Evolutionary conservation across 2,113 vertebrate genomes (phyloP).

Genomic region (Emydocephalus ijimae): DNA sequence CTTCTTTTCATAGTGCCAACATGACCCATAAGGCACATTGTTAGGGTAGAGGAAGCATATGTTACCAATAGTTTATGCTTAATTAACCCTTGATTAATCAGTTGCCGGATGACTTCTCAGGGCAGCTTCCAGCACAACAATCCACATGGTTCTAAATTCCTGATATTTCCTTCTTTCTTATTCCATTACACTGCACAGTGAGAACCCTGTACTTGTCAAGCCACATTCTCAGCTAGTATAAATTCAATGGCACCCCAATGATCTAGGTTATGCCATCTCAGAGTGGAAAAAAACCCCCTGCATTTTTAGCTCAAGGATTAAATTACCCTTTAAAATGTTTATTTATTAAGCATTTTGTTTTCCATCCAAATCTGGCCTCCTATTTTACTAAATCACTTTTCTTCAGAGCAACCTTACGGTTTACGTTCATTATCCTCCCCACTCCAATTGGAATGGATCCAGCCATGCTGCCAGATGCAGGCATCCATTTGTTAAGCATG

Average conservation of each 20-base stretch:
- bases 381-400: constrained; percentile 56
- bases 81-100: constrained; percentile 15
- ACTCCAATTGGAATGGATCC: constrained; percentile 77
- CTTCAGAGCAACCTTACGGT: constrained; percentile 49
- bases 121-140: not conserved
- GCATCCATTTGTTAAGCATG: constrained; percentile 82
- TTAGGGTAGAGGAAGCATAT: not conserved
- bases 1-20: not conserved
- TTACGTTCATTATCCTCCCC: not conserved
- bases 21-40: not conserved
- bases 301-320: not conserved
- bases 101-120: constrained; percentile 10
- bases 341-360: constrained; percentile 20
- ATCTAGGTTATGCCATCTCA: not conserved
- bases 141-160: not conserved
- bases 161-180: not conserved
- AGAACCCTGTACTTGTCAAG: not conserved
- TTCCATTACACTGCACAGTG: not conserved
- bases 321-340: constrained; percentile 32
- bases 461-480: constrained; percentile 59
- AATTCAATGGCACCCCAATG: not conserved
- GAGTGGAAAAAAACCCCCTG: not conserved
- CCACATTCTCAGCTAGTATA: not conserved
- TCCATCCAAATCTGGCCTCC: not conserved
- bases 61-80: constrained; percentile 10